Evolutionary conservation across 2,113 vertebrate species (phyloP), one percentile per base, ranked within the genome.

Genomic region (Oxyura jamaicensis): DNA sequence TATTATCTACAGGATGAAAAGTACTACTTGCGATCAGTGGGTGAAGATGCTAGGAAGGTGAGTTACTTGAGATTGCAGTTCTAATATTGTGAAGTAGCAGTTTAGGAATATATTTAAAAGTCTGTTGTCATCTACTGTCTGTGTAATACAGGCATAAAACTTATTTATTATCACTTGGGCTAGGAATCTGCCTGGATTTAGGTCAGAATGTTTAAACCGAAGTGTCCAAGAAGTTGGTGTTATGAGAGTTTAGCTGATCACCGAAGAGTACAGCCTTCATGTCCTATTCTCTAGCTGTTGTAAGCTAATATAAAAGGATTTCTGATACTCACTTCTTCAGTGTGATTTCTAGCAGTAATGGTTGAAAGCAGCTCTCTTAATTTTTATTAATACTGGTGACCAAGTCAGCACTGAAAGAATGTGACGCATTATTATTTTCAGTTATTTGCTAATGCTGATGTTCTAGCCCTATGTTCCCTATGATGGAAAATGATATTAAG

Each of bases 11-110:
- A 99, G 99, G 97, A 99, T 95, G 99, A 99, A 97, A 99, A 98
- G 72, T 99, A 99, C 91, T 99, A 99, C 63, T 98, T 99, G n/a
- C 97, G 99, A 15, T 99, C 99, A 1, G 98, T 99, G 73, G 99
- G 99, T 94, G 99, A 99, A 83, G 99, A 99, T 39, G 98, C 98
- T 26, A 98, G 99, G 62, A 99, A 99, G 98, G 99, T 99, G 97
- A 93, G 97, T 93, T 95, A 79, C 88, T 48, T 26, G 53, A 77
- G 33, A 42, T 68, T 62, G 50, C 83, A 53, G 26, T 55, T 86
- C 41, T 75, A 15, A 33, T 74, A 72, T 6, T 68, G 79, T 36
- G 41, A 83, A 88, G 29, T 12, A 14, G 10, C 41, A 69, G 15
- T 52, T 86, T 13, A 59, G 52, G 35, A 67, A 25, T 67, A 35